These are phyloP conservation scores for Pomatostomus ruficeps DNA, from an alignment of 2,113 vertebrate species.

Conservation along the genomic window DNA sequence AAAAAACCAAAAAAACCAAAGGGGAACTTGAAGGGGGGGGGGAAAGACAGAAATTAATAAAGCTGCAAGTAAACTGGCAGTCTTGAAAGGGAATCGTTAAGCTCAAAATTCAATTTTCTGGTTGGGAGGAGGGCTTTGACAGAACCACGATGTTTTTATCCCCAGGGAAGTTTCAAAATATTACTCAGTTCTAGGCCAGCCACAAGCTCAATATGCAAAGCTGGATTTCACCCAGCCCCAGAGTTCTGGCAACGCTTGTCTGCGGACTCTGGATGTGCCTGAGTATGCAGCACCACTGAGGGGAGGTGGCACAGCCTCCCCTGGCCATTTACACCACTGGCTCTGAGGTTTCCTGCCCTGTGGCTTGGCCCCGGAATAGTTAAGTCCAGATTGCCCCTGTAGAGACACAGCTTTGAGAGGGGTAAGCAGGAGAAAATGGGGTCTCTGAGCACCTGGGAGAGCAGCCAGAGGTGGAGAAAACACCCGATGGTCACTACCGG, in stretches of 20 bases:
- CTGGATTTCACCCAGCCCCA: not conserved
- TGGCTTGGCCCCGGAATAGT: not conserved
- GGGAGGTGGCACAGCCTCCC: not conserved
- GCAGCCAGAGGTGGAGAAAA: not conserved
- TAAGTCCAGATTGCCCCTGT: not conserved
- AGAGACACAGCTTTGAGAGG: not conserved
- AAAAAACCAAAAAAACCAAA: no score
- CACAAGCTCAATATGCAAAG: not conserved
- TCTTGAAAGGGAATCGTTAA: not conserved
- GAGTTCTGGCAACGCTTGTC: rapidly evolving
- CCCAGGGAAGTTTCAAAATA: not conserved
- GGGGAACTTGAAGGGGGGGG: no score
- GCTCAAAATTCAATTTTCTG: constrained; percentile 6
- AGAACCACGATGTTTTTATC: not conserved
- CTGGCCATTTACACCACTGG: not conserved
- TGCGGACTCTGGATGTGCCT: not conserved
- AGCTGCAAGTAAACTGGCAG: not conserved
- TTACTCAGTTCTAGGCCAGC: not conserved
- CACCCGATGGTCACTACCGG: not conserved
- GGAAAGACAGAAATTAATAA: not conserved
- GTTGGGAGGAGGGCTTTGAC: not conserved
- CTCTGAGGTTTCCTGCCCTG: not conserved
- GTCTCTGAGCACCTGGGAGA: not conserved
- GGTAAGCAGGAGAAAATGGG: not conserved
- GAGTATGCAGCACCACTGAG: not conserved